Base-by-base conservation (phyloP, 2,888 invertebrate genomes). In the Papilio demoleus region DNA sequence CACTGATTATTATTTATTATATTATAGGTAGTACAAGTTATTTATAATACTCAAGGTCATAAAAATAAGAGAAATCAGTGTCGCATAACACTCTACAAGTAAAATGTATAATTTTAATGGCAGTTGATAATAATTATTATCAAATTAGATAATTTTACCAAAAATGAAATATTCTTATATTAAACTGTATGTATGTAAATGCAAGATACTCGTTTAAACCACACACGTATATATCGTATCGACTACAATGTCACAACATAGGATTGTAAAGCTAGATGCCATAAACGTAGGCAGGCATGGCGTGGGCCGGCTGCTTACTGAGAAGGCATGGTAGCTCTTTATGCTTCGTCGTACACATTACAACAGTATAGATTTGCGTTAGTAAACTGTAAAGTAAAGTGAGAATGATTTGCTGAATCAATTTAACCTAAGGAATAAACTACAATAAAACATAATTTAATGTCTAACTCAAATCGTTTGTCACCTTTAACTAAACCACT, bases 241-340 rank as follows among this genome's bases (percentile, higher is more conserved):
- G 53, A 14, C 27, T 27, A 59, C 59, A 59, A 59, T 59, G 38
- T 59, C 59, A 22, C 38, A 59, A 59, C 19, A 22, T 14, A 14
- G 22, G 38, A 19, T 22, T 8, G 59, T 59, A 59, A 38, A 59
- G 38, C 38, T 12, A 38, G 59, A 38, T 59, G 59, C 60, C 60
- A 40, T 60, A 60, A 40, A 59, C 8, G 59, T 38, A 60, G 22
- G n/a, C 11, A 47, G 36, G 58, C 59, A 24, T 1, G n/a, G 60
- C 60, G 60, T 40, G 60, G 40, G 60, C 11, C 59, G 59, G 53
- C 60, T 24, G 40, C 14, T 27, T 59, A 59, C n/a, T n/a, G n/a
- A n/a, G n/a, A n/a, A n/a, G n/a, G n/a, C 38, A 34, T 34, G 22
- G 60, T 22, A 24, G 59, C 38, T 14, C 14, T 38, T 4, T 14